A percentile compares a stretch with the other conserved stretches of the same genome.
Conservation (phyloP, 2,888 invertebrate species). For the Resseliella maxima region DNA sequence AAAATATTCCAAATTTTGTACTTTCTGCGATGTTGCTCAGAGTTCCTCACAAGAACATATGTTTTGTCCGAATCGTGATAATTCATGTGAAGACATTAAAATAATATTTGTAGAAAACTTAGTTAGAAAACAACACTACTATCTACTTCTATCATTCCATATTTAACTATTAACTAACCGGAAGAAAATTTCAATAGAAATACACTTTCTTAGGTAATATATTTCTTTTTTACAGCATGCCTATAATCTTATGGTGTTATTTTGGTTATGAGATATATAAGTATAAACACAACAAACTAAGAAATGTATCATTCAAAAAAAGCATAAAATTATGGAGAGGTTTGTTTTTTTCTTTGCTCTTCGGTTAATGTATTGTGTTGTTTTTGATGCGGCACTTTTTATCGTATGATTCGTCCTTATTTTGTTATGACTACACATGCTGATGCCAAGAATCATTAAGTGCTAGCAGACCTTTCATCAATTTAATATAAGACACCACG, state of each 20-base stretch:
- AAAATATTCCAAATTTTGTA: too few relatives aligned
- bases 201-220: neutral
- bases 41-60: too few relatives aligned
- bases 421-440: neutral
- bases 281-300: neutral
- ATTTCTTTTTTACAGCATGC: neutral
- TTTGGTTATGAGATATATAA: neutral
- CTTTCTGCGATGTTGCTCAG: too few relatives aligned
- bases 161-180: too few relatives aligned
- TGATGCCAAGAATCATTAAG: neutral
- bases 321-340: neutral
- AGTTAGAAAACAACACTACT: too few relatives aligned
- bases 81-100: too few relatives aligned
- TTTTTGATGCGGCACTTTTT: neutral
- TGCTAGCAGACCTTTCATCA: neutral
- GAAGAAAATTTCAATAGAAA: neutral
- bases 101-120: too few relatives aligned
- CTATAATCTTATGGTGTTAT: neutral
- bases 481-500: conserved; percentile 1
- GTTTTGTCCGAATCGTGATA: too few relatives aligned
- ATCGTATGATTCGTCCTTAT: neutral
- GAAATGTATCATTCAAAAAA: conserved; percentile 8
- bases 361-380: neutral
- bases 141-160: too few relatives aligned
- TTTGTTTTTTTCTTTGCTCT: neutral